These are phyloP conservation scores for Acanthaster planci DNA, from an alignment of 35 echinoderm and acorn worm species.

Conservation along the genomic window DNA sequence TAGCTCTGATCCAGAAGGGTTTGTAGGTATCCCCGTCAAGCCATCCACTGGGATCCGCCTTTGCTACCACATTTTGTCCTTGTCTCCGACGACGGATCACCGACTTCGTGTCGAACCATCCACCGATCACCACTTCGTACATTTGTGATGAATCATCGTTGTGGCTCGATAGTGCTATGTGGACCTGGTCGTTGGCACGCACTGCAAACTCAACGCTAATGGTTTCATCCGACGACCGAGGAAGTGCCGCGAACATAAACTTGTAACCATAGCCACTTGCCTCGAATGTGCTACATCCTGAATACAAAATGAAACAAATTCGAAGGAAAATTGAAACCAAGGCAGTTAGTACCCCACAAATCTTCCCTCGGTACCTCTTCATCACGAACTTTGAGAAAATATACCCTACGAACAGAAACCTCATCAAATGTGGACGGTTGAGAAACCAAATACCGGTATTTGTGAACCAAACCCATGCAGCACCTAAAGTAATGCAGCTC, in stretches of 20 bases:
- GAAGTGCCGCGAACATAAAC: not conserved
- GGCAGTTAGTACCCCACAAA: not conserved
- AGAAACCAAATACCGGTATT: not conserved
- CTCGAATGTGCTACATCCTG: not conserved
- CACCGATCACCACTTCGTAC: not conserved
- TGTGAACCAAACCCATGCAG: not conserved
- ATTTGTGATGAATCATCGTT: not conserved
- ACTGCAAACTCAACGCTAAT: not conserved
- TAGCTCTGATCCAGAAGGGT: not conserved
- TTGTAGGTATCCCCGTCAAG: not conserved
- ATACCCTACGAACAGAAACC: not conserved
- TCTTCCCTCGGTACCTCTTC: not conserved
- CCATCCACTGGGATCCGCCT: not conserved
- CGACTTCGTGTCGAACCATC: not conserved
- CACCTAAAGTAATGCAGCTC: too few relatives aligned
- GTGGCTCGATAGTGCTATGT: not conserved
- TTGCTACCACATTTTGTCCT: not conserved
- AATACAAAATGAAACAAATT: not conserved
- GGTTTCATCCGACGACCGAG: not conserved
- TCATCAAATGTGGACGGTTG: not conserved
- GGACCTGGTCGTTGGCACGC: not conserved
- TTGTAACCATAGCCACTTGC: not conserved
- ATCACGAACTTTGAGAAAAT: not conserved
- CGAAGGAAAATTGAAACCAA: not conserved
- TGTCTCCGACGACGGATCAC: not conserved